phyloP scores from a whole-genome alignment of 2,797 vertebrate species.

The Alfaro cultratus region DNA sequence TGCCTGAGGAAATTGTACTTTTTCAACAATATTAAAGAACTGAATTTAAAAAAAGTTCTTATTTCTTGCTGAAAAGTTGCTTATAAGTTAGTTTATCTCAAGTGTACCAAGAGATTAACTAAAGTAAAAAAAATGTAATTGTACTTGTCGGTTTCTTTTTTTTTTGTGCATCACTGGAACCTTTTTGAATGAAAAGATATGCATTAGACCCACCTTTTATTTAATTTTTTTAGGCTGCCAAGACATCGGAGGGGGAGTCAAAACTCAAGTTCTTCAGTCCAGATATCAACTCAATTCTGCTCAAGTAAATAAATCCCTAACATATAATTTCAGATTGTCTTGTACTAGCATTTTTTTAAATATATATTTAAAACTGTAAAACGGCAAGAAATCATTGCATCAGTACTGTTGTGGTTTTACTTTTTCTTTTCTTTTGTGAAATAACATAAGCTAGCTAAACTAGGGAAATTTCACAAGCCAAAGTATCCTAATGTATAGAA shows the following conservation, averaged over 20 bases:
- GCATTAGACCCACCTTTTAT: not conserved
- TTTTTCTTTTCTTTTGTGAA: not conserved
- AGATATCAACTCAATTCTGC: constrained; percentile 88
- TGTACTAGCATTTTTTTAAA: not conserved
- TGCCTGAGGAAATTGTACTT: no score
- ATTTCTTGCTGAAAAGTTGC: no score
- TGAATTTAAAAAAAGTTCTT: no score
- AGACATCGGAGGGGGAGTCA: constrained; percentile 86
- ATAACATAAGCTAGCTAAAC: not conserved
- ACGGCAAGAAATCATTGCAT: not conserved
- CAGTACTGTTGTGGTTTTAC: no score
- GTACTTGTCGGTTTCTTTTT: not conserved
- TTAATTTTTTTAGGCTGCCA: constrained; percentile 79
- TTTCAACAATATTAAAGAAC: no score
- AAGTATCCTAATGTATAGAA: not conserved
- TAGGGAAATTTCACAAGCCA: not conserved
- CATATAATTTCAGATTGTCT: not conserved
- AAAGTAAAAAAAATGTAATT: no score
- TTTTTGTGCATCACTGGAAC: not conserved
- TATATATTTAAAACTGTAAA: not conserved
- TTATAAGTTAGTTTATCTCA: no score
- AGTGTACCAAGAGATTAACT: no score
- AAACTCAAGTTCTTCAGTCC: constrained; percentile 91
- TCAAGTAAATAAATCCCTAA: constrained; percentile 85
- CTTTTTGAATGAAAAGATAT: not conserved